phyloP scores from a whole-genome alignment of 2,888 invertebrate genomes.

The Amaurobius ferox region DNA sequence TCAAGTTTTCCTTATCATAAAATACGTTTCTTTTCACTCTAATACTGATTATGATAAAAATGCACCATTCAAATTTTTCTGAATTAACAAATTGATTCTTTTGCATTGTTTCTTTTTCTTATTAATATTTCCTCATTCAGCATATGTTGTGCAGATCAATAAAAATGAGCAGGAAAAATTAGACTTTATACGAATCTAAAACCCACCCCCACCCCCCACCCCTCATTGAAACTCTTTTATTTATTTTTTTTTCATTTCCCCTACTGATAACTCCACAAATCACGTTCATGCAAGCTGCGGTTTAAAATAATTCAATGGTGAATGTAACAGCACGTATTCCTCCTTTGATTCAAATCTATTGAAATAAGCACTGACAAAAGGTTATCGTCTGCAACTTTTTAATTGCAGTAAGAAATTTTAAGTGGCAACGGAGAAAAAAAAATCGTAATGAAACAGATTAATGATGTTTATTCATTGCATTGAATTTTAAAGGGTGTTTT shows the following conservation, averaged over 20 bases:
- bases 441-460: conserved; percentile 56
- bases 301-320: conserved; percentile 47
- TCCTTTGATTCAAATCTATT: conserved; percentile 62
- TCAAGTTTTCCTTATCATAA: too few species aligned
- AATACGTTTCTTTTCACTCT: too few species aligned
- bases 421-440: conserved; percentile 49
- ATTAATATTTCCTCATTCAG: too few species aligned
- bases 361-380: conserved; percentile 63
- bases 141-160: too few species aligned
- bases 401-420: conserved; percentile 59
- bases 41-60: too few species aligned
- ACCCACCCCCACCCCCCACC: too few species aligned
- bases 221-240: too few species aligned
- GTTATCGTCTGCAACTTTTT: conserved; percentile 62
- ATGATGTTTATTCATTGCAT: conserved; percentile 68
- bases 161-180: too few species aligned
- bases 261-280: conserved; percentile 38
- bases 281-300: conserved; percentile 59
- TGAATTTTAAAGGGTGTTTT: conserved; percentile 51
- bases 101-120: too few species aligned
- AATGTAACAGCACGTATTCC: conserved; percentile 62
- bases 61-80: too few species aligned
- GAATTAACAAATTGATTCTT: too few species aligned
- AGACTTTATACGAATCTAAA: too few species aligned
- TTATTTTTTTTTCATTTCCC: neutral